A percentile compares a stretch with the other conserved stretches of the same genome.
These are phyloP conservation scores for Liasis olivaceus DNA, from an alignment of 2,797 vertebrate genomes.

Conservation along the genomic window DNA sequence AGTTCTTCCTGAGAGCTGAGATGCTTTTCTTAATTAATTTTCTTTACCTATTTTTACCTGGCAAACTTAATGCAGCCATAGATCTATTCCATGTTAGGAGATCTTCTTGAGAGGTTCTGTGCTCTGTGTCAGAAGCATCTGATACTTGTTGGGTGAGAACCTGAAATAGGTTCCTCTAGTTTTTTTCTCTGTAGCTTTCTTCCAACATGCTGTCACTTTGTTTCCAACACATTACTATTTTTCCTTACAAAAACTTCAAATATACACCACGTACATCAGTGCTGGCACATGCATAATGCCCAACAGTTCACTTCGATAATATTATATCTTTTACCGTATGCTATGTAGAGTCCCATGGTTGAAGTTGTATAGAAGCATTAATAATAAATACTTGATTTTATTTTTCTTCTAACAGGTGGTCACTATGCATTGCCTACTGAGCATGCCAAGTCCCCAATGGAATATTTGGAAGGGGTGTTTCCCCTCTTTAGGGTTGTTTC, in stretches of 20 bases:
- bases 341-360: too few species aligned
- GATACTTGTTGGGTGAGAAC: not conserved
- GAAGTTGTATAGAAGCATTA: too few species aligned
- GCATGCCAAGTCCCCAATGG: not conserved
- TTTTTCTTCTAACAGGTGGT: too few species aligned
- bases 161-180: not conserved
- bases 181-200: not conserved
- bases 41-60: not conserved
- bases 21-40: not conserved
- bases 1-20: not conserved
- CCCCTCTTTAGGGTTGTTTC: not conserved
- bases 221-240: not conserved
- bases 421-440: not conserved
- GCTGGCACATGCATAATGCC: too few species aligned
- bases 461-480: not conserved
- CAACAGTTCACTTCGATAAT: too few species aligned
- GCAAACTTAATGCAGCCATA: not conserved
- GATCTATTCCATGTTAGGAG: not conserved
- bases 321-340: too few species aligned
- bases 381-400: too few species aligned
- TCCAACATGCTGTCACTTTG: not conserved
- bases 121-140: not conserved
- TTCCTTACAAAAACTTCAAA: too few species aligned
- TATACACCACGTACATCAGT: too few species aligned
- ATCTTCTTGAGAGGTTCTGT: not conserved